Evolutionary conservation across 2,888 invertebrate species (phyloP).

Genomic region (Neuroscelio doddi): DNA sequence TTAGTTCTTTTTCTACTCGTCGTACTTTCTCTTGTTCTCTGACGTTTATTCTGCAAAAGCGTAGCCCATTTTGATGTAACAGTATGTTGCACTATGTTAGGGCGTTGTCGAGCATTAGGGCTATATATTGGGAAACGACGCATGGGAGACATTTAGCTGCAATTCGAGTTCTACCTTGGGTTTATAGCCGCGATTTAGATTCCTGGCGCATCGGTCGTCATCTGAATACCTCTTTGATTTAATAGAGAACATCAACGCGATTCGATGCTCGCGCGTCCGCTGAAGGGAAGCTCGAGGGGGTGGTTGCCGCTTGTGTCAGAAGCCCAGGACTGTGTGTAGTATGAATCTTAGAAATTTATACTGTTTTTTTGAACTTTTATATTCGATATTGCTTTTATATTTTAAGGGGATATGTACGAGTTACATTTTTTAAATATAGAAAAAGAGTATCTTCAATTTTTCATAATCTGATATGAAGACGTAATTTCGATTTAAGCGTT

Average conservation of each 20-base stretch:
- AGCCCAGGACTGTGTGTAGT: too few relatives aligned
- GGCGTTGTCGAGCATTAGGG: constrained; percentile 37
- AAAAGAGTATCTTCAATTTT: too few relatives aligned
- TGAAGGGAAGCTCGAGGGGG: too few relatives aligned
- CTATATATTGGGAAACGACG: constrained; percentile 26
- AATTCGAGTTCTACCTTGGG: constrained; percentile 51
- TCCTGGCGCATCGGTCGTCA: constrained; percentile 62
- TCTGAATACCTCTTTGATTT: constrained; percentile 67
- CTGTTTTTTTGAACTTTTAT: too few relatives aligned
- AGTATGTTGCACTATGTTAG: constrained; percentile 36
- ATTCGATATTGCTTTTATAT: too few relatives aligned
- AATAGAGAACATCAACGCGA: constrained; percentile 64
- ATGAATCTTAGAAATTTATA: too few relatives aligned
- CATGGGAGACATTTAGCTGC: constrained; percentile 49
- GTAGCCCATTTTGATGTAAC: constrained; percentile 13
- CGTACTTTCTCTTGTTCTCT: constrained; percentile 1
- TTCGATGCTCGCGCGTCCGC: constrained; percentile 41
- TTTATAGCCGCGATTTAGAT: constrained; percentile 64
- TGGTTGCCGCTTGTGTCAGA: too few relatives aligned
- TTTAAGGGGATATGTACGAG: too few relatives aligned
- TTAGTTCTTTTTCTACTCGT: background rate
- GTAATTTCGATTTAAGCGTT: too few relatives aligned
- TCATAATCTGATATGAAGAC: too few relatives aligned
- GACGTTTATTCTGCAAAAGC: constrained; percentile 20
- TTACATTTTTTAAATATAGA: too few relatives aligned